phyloP scores from a whole-genome alignment of 2,113 vertebrate species.

The Protobothrops mucrosquamatus region DNA sequence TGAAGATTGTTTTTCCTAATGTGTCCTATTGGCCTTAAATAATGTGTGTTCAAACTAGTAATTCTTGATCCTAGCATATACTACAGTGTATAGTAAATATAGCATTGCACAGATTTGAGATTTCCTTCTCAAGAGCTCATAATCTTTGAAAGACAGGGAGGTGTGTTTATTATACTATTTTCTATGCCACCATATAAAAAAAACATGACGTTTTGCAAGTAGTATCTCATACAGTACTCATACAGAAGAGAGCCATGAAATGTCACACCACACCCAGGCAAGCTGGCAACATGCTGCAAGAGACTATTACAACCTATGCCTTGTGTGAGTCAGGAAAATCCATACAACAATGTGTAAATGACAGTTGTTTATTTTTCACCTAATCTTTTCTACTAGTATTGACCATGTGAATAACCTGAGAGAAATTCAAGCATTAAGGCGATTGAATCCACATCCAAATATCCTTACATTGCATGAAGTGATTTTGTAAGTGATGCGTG shows the following conservation, averaged over 20 bases:
- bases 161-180: not conserved
- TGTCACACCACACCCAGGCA: not conserved
- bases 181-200: not conserved
- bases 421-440: constrained; percentile 71
- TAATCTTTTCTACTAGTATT: constrained; percentile 42
- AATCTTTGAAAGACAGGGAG: no score
- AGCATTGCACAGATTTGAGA: not conserved
- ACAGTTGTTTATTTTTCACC: not conserved
- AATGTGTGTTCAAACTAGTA: not conserved
- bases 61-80: not conserved
- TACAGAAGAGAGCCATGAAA: not conserved
- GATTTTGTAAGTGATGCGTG: constrained; percentile 62
- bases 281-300: not conserved
- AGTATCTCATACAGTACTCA: not conserved
- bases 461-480: constrained; percentile 70
- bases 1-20: not conserved
- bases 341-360: not conserved
- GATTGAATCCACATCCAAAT: constrained; percentile 71
- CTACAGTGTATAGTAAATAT: not conserved
- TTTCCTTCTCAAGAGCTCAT: not conserved
- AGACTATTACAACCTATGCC: not conserved
- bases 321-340: not conserved
- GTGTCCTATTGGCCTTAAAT: not conserved
- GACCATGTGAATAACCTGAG: constrained; percentile 74
- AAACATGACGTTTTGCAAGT: no score